phyloP scores from a whole-genome alignment of 2,113 vertebrate species.

The Pachypanchax playfairii region DNA sequence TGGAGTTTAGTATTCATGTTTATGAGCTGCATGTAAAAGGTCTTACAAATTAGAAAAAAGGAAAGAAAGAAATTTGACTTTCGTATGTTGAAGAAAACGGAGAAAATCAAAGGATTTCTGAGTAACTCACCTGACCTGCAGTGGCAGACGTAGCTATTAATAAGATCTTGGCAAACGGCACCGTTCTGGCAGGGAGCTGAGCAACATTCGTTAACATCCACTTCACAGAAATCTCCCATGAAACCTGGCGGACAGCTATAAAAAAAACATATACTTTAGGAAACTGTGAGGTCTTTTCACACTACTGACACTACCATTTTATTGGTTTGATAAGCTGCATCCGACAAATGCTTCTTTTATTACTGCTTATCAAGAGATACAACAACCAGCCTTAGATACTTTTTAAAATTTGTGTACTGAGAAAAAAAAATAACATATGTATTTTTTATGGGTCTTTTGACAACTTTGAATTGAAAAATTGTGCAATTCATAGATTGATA shows the following conservation, averaged over 20 bases:
- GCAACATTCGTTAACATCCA: slow-evolving; percentile 85
- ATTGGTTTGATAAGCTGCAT: slow-evolving; percentile 1
- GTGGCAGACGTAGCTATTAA: slow-evolving; percentile 85
- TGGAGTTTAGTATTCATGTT: slow-evolving; percentile 28
- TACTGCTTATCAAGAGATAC: slow-evolving; percentile 28
- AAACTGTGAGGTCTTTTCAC: slow-evolving; percentile 31
- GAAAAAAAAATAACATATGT: too few relatives aligned
- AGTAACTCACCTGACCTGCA: slow-evolving; percentile 82
- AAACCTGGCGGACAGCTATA: slow-evolving; percentile 80
- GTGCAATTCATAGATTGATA: too few relatives aligned
- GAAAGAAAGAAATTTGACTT: slow-evolving; percentile 3
- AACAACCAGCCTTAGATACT: neutral
- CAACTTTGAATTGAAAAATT: too few relatives aligned
- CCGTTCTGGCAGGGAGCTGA: slow-evolving; percentile 84
- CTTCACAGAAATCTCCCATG: slow-evolving; percentile 80
- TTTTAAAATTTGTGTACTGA: too few relatives aligned
- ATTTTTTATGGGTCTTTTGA: too few relatives aligned
- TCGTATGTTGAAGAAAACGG: slow-evolving; percentile 41
- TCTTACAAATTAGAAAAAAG: slow-evolving; percentile 1
- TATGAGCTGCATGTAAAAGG: slow-evolving; percentile 27
- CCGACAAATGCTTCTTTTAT: slow-evolving; percentile 18
- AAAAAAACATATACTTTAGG: slow-evolving; percentile 7
- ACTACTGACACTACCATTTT: slow-evolving; percentile 35
- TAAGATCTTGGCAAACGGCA: slow-evolving; percentile 83
- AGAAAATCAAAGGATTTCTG: slow-evolving; percentile 52